Evolutionary conservation across 2,797 vertebrate species (phyloP), one percentile per base, ranked within the genome.

Genomic region (Manis javanica): DNA sequence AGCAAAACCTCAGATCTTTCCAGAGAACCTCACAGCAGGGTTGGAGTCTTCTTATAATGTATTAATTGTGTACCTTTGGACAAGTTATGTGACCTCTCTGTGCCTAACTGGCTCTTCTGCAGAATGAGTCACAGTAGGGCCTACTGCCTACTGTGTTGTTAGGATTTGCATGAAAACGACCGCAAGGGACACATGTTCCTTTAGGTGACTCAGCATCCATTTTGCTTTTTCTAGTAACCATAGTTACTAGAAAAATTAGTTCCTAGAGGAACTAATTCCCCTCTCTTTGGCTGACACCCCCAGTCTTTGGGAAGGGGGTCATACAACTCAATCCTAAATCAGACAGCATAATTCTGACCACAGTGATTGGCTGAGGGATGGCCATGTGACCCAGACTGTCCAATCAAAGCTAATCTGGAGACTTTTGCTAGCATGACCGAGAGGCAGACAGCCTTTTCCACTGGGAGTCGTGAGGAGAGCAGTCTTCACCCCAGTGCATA

Each of bases 81-180:
- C 61, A 53, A 69, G 51, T 63, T 39, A 13, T n/a, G 55, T 29
- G 55, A 29, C 49, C 69, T 84, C 71, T 64, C 93, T 89, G 57
- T 37, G 53, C 57, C 61, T 68, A 26, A 29, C 16, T 24, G 46
- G 15, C 7, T 61, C 37, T 6, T 51, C 49, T 82, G 66, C 13
- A 77, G 24, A 66, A 37, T 4, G 13, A 0, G 1, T 46, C 55
- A 2, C 31, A 23, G 29, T 0, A 7, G 23, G 51, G 29, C n/a
- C 87, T 6, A 10, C 13, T 23, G 55, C 61, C 31, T 21, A 26
- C 8, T 9, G 15, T 31, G 13, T 39, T 3, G 2, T 23, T 63
- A 34, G 66, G 39, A 23, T 93, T 59, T 87, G 64, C 39, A 63
- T 8, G 19, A 16, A 69, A 78, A 69, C n/a, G 18, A 29, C n/a